phyloP scores from a whole-genome alignment of 2,797 vertebrate genomes.

The Oreochromis grahami region DNA sequence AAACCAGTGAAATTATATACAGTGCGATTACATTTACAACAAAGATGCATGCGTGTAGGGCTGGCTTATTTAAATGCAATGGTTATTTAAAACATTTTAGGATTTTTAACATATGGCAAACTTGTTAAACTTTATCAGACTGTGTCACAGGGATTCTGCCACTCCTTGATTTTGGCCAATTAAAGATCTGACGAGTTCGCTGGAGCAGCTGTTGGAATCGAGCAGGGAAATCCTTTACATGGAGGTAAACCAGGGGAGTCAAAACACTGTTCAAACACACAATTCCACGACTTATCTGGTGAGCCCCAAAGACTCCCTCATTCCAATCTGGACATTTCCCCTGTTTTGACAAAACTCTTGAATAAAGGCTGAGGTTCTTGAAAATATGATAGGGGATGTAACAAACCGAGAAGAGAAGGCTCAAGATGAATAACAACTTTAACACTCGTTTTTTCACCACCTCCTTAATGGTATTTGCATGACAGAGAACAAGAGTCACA shows the following conservation, averaged over 20 bases:
- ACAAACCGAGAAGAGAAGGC: conserved; percentile 70
- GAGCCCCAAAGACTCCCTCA: conserved; percentile 61
- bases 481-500: too few species aligned
- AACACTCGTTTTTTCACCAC: conserved; percentile 63
- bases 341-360: conserved; percentile 39
- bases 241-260: conserved; percentile 68
- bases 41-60: not conserved
- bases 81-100: not conserved
- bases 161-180: rapidly evolving
- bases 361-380: conserved; percentile 75
- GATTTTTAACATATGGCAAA: not conserved
- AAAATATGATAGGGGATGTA: conserved; percentile 80
- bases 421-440: conserved; percentile 68
- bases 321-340: conserved; percentile 15
- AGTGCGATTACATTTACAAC: not conserved
- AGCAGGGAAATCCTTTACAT: conserved; percentile 55
- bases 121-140: not conserved
- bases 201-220: not conserved
- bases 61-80: too few species aligned
- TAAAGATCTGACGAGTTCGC: not conserved
- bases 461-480: conserved; percentile 46
- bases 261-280: conserved; percentile 80
- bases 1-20: too few species aligned
- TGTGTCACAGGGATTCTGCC: not conserved
- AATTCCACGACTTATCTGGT: conserved; percentile 75